Conservation (phyloP, 2,797 vertebrate genomes). For the Gymnocypris eckloni region DNA sequence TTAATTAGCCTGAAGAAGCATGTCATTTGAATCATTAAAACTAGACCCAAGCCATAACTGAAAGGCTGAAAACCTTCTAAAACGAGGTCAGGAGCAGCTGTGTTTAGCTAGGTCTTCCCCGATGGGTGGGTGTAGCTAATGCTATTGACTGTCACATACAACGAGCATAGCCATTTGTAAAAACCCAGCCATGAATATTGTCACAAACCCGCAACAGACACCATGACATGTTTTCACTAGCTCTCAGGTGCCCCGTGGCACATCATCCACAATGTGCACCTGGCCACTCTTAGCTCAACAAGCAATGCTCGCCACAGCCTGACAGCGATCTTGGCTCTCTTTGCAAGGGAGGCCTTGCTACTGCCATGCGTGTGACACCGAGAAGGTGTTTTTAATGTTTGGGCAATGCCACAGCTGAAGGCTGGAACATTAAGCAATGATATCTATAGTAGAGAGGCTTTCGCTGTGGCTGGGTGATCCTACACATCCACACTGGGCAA, state of each 20-base stretch:
- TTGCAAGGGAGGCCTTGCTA: not conserved
- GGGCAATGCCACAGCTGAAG: constrained; percentile 42
- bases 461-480: constrained; percentile 60
- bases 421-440: constrained; percentile 29
- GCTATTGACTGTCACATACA: constrained; percentile 20
- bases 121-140: constrained; percentile 29
- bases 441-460: constrained; percentile 30
- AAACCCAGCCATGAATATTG: constrained; percentile 53
- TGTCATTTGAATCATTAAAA: not conserved
- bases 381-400: constrained; percentile 23
- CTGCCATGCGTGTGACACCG: constrained; percentile 12
- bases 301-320: not conserved
- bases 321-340: constrained; percentile 29
- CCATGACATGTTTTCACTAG: constrained; percentile 51
- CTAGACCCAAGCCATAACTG: not conserved
- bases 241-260: constrained; percentile 49
- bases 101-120: constrained; percentile 15
- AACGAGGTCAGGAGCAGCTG: constrained; percentile 5
- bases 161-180: constrained; percentile 46
- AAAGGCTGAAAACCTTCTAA: not conserved
- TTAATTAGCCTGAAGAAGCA: not conserved
- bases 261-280: constrained; percentile 25
- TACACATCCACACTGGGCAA: constrained; percentile 58
- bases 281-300: constrained; percentile 20
- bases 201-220: constrained; percentile 52